Conservation (phyloP, 2,113 vertebrate genomes). For the Fregetta grallaria region DNA sequence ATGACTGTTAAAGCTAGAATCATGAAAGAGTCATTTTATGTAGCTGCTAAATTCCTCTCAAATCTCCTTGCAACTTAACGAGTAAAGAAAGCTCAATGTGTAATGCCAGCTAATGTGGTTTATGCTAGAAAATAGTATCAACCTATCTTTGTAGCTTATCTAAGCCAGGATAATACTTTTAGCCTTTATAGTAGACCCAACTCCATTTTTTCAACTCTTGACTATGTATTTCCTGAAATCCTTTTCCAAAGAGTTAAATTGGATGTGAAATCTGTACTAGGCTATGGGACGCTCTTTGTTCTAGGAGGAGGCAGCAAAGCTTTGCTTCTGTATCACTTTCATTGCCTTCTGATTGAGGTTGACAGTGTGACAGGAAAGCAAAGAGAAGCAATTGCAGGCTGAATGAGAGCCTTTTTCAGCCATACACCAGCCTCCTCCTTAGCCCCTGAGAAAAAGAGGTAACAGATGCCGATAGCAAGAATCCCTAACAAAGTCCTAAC, state of each 20-base stretch:
- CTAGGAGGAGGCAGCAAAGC: slow-evolving; percentile 83
- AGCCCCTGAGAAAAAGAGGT: slow-evolving; percentile 82
- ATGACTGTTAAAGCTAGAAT: slow-evolving; percentile 99
- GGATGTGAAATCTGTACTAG: slow-evolving; percentile 99
- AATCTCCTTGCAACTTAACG: slow-evolving; percentile 97
- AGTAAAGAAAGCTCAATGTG: slow-evolving; percentile 90
- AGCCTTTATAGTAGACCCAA: slow-evolving; percentile 87
- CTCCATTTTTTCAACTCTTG: slow-evolving; percentile 87
- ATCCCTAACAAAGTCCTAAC: slow-evolving; percentile 85
- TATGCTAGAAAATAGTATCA: slow-evolving; percentile 91
- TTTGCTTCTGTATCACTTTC: slow-evolving; percentile 85
- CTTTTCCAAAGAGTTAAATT: slow-evolving; percentile 98
- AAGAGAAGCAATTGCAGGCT: slow-evolving; percentile 91
- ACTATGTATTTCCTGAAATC: slow-evolving; percentile 90
- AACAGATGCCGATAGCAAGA: slow-evolving; percentile 83
- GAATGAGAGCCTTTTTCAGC: slow-evolving; percentile 97
- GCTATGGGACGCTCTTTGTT: slow-evolving; percentile 94
- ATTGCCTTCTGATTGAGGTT: slow-evolving; percentile 96
- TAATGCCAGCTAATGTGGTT: slow-evolving; percentile 98
- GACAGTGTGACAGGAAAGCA: slow-evolving; percentile 96
- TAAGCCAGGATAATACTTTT: slow-evolving; percentile 91
- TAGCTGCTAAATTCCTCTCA: slow-evolving; percentile 98
- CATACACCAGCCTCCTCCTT: slow-evolving; percentile 80
- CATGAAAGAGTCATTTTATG: slow-evolving; percentile 99
- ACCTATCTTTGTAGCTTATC: slow-evolving; percentile 90